These are phyloP conservation scores for Drosophila mimica DNA, from an alignment of 2,888 invertebrate genomes.

Conservation along the genomic window DNA sequence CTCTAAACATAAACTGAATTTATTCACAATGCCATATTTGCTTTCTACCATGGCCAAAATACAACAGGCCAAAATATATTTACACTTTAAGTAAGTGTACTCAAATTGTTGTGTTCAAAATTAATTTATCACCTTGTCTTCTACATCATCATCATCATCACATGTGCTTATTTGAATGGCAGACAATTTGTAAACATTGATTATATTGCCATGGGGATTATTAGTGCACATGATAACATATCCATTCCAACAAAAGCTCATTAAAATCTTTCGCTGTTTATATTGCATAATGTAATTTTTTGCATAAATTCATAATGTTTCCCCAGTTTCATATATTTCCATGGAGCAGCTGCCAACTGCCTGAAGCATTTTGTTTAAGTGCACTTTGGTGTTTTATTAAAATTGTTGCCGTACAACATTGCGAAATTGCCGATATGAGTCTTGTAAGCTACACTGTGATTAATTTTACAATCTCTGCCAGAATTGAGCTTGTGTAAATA, in stretches of 20 bases:
- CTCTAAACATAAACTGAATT: background rate
- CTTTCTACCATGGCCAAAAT: background rate
- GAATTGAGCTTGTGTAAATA: slow-evolving; percentile 28
- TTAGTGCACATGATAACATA: slow-evolving; percentile 8
- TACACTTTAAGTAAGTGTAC: background rate
- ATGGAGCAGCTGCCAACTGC: slow-evolving; percentile 43
- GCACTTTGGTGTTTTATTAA: slow-evolving; percentile 63
- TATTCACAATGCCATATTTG: background rate
- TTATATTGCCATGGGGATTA: slow-evolving; percentile 26
- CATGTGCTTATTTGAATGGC: background rate
- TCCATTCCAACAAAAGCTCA: slow-evolving; percentile 11
- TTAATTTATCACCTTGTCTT: background rate
- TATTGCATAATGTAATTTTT: slow-evolving; percentile 9
- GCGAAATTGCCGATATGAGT: slow-evolving; percentile 32
- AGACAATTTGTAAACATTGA: slow-evolving; percentile 11
- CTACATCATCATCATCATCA: background rate
- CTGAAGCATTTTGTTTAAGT: slow-evolving; percentile 53
- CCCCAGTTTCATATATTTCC: slow-evolving; percentile 26
- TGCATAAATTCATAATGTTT: slow-evolving; percentile 33
- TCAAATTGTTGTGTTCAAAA: background rate
- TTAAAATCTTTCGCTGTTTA: slow-evolving; percentile 20
- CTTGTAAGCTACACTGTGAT: slow-evolving; percentile 25
- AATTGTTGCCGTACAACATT: slow-evolving; percentile 31
- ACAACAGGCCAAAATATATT: background rate
- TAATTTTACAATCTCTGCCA: slow-evolving; percentile 12